Evolutionary conservation across 1,140 invertebrate genomes (phyloP).

Genomic region (Ceratoteleas bidentatus): DNA sequence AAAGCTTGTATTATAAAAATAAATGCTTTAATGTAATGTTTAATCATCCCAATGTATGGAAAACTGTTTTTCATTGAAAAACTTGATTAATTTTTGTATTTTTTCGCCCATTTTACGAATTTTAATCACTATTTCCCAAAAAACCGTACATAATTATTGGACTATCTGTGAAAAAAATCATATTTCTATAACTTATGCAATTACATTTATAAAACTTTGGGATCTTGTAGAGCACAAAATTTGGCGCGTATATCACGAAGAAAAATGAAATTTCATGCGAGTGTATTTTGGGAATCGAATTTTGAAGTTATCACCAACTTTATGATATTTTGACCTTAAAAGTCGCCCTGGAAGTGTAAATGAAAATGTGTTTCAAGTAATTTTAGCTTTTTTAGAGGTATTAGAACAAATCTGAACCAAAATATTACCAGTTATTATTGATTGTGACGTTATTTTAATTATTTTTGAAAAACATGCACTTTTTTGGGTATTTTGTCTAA

Average conservation of each 20-base stretch:
- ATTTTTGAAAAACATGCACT: no score
- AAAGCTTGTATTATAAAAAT: slow-evolving; percentile 9
- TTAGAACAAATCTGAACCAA: no score
- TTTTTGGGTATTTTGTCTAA: no score
- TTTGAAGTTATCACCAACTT: no score
- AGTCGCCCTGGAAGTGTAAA: background rate
- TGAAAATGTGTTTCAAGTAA: no score
- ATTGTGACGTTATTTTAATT: no score
- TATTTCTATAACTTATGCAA: slow-evolving; percentile 3
- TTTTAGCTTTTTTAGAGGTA: no score
- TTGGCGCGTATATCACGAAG: slow-evolving; percentile 3
- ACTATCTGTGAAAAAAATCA: slow-evolving; percentile 5
- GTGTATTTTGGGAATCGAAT: slow-evolving; percentile 7
- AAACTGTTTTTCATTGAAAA: background rate
- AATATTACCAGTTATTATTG: no score
- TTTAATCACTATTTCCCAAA: background rate
- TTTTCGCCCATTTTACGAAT: background rate
- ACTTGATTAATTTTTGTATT: slow-evolving; percentile 4
- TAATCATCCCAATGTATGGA: slow-evolving; percentile 2
- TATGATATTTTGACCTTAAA: slow-evolving; percentile 2
- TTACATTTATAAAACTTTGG: slow-evolving; percentile 6
- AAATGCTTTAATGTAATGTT: slow-evolving; percentile 7
- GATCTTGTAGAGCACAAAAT: background rate
- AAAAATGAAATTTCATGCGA: slow-evolving; percentile 1
- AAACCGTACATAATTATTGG: slow-evolving; percentile 9